phyloP scores from a whole-genome alignment of 2,888 invertebrate species.

The Oscheius sp. region DNA sequence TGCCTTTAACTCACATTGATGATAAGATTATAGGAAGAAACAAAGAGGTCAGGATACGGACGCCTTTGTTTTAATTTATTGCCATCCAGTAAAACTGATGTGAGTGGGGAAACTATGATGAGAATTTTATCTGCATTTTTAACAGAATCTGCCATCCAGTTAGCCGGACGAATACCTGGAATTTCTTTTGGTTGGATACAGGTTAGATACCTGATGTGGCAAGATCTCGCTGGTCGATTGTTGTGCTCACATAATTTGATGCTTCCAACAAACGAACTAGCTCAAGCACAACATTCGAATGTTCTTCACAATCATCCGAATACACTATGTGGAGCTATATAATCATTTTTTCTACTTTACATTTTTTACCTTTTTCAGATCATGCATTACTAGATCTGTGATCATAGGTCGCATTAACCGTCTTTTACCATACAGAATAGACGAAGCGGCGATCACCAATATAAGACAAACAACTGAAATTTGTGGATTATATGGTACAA shows the following conservation, averaged over 20 bases:
- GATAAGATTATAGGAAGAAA: conserved; percentile 51
- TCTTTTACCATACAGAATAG: not conserved
- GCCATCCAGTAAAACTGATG: conserved; percentile 40
- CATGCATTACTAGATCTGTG: not conserved
- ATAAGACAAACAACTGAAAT: conserved; percentile 8
- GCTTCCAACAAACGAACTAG: conserved; percentile 34
- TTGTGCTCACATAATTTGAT: not conserved
- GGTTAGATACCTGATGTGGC: conserved; percentile 26
- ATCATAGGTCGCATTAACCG: not conserved
- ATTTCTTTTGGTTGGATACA: not conserved
- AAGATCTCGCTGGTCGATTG: conserved; percentile 41
- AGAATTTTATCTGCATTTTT: conserved; percentile 41
- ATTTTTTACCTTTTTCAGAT: not conserved
- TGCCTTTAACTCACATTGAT: conserved; percentile 39
- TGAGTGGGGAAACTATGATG: conserved; percentile 61
- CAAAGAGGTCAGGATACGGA: conserved; percentile 62
- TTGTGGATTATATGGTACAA: not conserved
- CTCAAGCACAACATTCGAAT: conserved; percentile 46
- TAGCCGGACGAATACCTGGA: conserved; percentile 50
- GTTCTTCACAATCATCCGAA: conserved; percentile 58
- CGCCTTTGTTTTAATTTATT: conserved; percentile 33
- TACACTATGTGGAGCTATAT: conserved; percentile 51
- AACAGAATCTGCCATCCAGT: conserved; percentile 58
- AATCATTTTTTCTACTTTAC: not conserved
- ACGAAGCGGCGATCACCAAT: not conserved